phyloP scores from a whole-genome alignment of 2,888 invertebrate genomes.

The Pinctada fucata region DNA sequence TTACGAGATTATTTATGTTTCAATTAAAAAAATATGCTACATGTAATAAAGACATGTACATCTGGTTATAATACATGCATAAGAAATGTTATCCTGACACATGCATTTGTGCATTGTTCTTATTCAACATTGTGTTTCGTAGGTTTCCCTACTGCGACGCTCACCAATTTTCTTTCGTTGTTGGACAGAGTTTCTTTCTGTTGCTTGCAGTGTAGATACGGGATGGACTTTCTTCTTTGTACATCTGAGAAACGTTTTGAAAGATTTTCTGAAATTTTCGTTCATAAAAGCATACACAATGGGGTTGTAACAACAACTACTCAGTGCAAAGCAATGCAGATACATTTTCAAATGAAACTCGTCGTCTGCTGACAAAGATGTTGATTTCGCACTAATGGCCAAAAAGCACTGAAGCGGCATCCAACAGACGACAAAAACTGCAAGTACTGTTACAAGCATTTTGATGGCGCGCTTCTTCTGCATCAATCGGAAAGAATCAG shows the following conservation, averaged over 20 bases:
- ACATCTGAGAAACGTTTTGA: conserved; percentile 49
- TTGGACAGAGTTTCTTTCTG: background rate
- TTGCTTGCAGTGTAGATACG: conserved; percentile 79
- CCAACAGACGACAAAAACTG: conserved; percentile 61
- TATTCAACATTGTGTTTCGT: too few species aligned
- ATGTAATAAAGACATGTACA: too few species aligned
- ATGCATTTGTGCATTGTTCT: too few species aligned
- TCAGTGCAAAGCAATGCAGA: conserved; percentile 57
- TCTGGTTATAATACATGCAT: too few species aligned
- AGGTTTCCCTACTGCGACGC: too few species aligned
- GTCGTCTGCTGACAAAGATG: conserved; percentile 32
- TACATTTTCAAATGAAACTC: conserved; percentile 46
- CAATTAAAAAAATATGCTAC: too few species aligned
- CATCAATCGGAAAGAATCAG: conserved; percentile 47
- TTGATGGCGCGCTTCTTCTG: conserved; percentile 61
- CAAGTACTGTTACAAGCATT: conserved; percentile 63
- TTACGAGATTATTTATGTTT: too few species aligned
- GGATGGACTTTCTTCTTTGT: conserved; percentile 75
- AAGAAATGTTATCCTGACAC: too few species aligned
- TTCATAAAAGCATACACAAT: conserved; percentile 66
- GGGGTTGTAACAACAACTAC: conserved; percentile 63
- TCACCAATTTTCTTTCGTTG: too few species aligned
- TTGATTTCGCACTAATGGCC: conserved; percentile 43
- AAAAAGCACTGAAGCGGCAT: conserved; percentile 57
- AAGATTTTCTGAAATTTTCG: conserved; percentile 59